phyloP scores from a whole-genome alignment of 2,113 vertebrate species.

The Mastomys natalensis region DNA sequence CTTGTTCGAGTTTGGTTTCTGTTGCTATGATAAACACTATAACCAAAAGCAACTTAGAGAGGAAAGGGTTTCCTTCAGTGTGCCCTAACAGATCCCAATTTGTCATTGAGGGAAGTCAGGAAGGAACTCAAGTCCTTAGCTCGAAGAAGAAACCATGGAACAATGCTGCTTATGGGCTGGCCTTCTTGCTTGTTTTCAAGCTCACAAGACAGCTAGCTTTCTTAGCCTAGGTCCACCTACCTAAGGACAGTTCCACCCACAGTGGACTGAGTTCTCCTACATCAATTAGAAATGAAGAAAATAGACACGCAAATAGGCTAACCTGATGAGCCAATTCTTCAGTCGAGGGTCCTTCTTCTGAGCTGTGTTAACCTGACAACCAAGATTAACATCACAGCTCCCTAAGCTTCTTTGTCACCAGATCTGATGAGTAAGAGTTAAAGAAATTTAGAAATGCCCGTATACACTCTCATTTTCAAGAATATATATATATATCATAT shows the following conservation, averaged over 20 bases:
- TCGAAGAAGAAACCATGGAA: neutral
- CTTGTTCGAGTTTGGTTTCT: neutral
- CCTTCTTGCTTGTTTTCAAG: neutral
- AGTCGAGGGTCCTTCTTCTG: neutral
- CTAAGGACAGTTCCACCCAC: neutral
- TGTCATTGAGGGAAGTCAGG: neutral
- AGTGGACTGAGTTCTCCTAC: neutral
- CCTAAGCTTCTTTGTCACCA: neutral
- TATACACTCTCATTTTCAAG: neutral
- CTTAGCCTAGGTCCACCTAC: neutral
- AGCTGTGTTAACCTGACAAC: neutral
- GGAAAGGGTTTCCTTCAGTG: neutral
- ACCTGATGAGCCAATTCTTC: neutral
- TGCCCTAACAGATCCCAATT: neutral
- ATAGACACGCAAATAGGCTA: neutral
- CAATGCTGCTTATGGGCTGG: neutral
- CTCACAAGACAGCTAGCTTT: neutral
- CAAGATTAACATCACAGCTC: neutral
- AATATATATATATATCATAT: too few relatives aligned
- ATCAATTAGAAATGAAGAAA: neutral
- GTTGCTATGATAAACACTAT: neutral
- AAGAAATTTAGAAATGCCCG: slow-evolving; percentile 23
- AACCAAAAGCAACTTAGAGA: neutral
- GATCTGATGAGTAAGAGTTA: neutral
- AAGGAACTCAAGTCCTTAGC: neutral